Conservation (phyloP, 2,888 invertebrate species). For the Tortricodes alternella region DNA sequence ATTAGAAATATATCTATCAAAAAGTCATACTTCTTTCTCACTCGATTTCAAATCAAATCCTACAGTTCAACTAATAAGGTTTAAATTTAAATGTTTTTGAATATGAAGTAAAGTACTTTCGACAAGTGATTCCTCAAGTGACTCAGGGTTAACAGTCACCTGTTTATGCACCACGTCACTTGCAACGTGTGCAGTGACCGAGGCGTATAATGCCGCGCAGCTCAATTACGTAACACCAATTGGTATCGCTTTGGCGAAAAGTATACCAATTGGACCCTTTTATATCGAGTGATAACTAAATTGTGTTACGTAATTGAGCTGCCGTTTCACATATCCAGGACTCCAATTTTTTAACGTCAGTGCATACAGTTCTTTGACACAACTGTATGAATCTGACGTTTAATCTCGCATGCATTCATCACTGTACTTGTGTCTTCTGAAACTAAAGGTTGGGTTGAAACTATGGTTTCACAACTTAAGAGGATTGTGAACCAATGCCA, state of each 20-base stretch:
- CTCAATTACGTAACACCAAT: background rate
- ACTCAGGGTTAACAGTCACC: background rate
- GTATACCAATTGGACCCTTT: background rate
- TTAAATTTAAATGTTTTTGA: background rate
- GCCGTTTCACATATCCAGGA: too few relatives aligned
- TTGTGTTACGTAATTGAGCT: too few relatives aligned
- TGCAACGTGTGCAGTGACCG: slow-evolving; percentile 20
- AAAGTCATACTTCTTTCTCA: background rate
- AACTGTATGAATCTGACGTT: too few relatives aligned
- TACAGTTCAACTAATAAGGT: background rate
- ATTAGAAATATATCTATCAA: background rate
- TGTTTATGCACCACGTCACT: slow-evolving; percentile 1
- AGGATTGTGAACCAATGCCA: too few relatives aligned
- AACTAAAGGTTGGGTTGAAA: too few relatives aligned
- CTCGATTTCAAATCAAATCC: background rate
- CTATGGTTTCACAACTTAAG: too few relatives aligned
- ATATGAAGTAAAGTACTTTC: background rate
- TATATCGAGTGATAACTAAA: too few relatives aligned
- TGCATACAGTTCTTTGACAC: too few relatives aligned
- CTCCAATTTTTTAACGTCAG: too few relatives aligned
- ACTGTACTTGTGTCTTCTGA: too few relatives aligned
- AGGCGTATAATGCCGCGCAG: background rate
- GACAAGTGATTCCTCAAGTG: background rate
- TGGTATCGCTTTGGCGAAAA: background rate
- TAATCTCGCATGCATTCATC: too few relatives aligned